Evolutionary conservation across 2,888 invertebrate species (phyloP), one percentile per base, ranked within the genome.

Genomic region (Hypomecis atomaria): DNA sequence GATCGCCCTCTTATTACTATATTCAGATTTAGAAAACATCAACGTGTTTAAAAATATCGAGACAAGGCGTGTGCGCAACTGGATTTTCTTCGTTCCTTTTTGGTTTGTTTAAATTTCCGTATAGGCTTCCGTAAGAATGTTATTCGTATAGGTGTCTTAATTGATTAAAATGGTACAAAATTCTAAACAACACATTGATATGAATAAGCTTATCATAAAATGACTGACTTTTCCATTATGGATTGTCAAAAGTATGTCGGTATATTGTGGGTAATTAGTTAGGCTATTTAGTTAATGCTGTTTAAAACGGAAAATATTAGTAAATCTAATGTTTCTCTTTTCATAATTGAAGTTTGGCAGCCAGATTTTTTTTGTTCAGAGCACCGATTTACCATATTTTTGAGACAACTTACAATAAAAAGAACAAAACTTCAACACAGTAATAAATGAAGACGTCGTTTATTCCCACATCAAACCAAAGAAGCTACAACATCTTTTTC

Each of bases 1-100:
- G 86, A 89, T 87, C 87, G 88, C 88, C 89, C 90, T 88, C 87
- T 79, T 83, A 79, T 76, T 77, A 82, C 86, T 88, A 87, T 87
- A 88, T 87, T 81, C 81, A 84, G 85, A 84, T 78, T 80, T 76
- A 81, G 79, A 84, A 82, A 82, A 80, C 81, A 81, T 79, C 77
- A 73, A 72, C 71, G 62, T 71, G 72, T 74, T 72, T 76, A 71
- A 73, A 77, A 76, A 74, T 70, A 71, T 72, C 72, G 63, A 71
- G 74, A 74, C 72, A 71, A 72, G 74, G 62, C 67, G 64, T 60
- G 68, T 66, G 72, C 63, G 60, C 62, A 58, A 56, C 52, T 62
- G 59, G 60, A 37, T 50, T 48, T 48, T 48, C 48, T 48, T 48
- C n/a, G 34, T 48, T 48, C 10, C 47, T 33, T n/a, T 48, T 48